Evolutionary conservation across 2,888 invertebrate genomes (phyloP).

Genomic region (Anorthoa munda): DNA sequence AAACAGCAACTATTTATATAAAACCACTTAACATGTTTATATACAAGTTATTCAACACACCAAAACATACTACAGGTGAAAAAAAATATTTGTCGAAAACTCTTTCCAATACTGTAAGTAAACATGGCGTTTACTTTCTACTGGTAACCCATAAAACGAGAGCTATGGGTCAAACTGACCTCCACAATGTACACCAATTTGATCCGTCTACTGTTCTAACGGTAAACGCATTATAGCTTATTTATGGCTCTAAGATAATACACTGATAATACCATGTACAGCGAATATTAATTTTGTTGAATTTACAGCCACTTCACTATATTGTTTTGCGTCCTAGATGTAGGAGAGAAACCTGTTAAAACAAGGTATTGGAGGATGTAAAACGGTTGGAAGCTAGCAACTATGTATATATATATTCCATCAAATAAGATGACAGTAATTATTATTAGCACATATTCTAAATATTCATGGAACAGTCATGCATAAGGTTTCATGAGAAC

Average conservation of each 20-base stretch:
- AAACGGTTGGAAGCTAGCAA: background rate
- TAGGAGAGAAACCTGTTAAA: background rate
- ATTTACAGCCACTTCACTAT: constrained; percentile 24
- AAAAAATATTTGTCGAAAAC: constrained; percentile 31
- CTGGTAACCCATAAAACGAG: constrained; percentile 55
- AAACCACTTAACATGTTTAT: constrained; percentile 27
- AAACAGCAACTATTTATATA: constrained; percentile 20
- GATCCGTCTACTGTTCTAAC: constrained; percentile 63
- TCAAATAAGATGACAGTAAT: background rate
- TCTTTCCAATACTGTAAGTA: constrained; percentile 49
- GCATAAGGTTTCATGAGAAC: background rate
- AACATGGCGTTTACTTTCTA: constrained; percentile 60
- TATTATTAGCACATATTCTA: background rate
- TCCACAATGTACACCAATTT: constrained; percentile 54
- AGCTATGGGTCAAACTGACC: constrained; percentile 57
- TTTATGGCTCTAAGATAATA: constrained; percentile 66
- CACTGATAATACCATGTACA: constrained; percentile 28
- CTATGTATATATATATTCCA: no score
- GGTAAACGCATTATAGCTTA: constrained; percentile 61
- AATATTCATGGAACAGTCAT: background rate
- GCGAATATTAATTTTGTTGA: constrained; percentile 52
- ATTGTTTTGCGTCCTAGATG: constrained; percentile 11
- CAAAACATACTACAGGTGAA: constrained; percentile 5
- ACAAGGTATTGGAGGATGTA: background rate
- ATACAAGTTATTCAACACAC: constrained; percentile 7